Base-by-base conservation (phyloP, 1,140 invertebrate genomes). In the Saccostrea glomerata region DNA sequence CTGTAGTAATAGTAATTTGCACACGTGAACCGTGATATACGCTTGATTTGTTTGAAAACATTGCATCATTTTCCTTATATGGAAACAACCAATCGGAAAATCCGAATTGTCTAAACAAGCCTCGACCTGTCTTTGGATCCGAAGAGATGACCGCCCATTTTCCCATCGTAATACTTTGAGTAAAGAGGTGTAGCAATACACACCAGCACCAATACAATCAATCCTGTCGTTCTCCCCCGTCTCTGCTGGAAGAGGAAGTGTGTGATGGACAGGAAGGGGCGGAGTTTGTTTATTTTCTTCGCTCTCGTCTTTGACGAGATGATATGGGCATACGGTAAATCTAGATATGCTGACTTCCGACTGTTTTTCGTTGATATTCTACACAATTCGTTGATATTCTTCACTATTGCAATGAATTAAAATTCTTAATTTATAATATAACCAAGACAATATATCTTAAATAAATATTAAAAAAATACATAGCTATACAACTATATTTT, bases 11-110 rank as follows among this genome's bases (percentile, higher is more conserved):
- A 86, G 85, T 86, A 86, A 73, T 47, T 86, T 86, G 36, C 40
- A 54, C 84, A 85, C 84, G 84, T 85, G 84, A 85, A 85, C 55
- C 66, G 77, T 86, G 85, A 89, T 73, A 86, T 86, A 86, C 85
- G 88, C 88, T 85, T 86, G 55, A 40, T 77, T 47, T 89, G 85
- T 89, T 89, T 89, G 30, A 47, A 89, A 86, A 89, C 63, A 89
- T 86, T 85, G 70, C 88, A 60, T 89, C 88, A 88, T 60, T 13
- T 7, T 82, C 84, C 84, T 66, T 54, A 84, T 86, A 86, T 58
- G 84, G 85, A 25, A 84, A 63, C 60, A 89, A 17, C 88, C 88
- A 89, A 89, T 89, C 85, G 82, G 4, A n/a, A 13, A 25, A 54
- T 54, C 60, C 55, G 58, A 47, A 1, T 47, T 47, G 47, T 0